phyloP scores from a whole-genome alignment of 2,113 vertebrate genomes.

The Marmota monax region DNA sequence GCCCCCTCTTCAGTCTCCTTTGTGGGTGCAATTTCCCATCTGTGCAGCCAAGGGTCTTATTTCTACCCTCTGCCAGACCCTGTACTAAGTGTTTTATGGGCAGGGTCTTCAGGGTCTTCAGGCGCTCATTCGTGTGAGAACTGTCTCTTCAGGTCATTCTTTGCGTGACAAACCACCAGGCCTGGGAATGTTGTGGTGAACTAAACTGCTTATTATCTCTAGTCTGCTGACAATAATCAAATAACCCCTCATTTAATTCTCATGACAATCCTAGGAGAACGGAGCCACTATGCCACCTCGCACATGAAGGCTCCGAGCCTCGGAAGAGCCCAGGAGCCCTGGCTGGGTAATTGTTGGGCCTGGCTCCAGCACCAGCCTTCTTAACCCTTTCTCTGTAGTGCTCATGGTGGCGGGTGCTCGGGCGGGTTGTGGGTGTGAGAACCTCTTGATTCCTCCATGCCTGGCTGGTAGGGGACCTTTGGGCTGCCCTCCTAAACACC shows the following conservation, averaged over 20 bases:
- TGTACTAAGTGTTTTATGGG: background rate
- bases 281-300: background rate
- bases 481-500: background rate
- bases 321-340: too few relatives aligned
- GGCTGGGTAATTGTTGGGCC: background rate
- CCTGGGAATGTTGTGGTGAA: background rate
- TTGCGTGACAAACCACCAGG: background rate
- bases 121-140: background rate
- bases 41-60: background rate
- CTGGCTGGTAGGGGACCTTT: background rate
- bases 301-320: background rate
- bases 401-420: background rate
- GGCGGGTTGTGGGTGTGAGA: background rate
- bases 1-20: background rate
- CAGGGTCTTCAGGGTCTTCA: background rate
- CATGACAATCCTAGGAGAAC: background rate
- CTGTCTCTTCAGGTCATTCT: background rate
- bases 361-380: background rate
- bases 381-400: too few relatives aligned
- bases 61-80: background rate
- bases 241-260: background rate
- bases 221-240: background rate
- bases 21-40: background rate
- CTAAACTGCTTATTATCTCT: background rate
- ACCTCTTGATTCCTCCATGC: background rate